phyloP scores from a whole-genome alignment of 1,140 invertebrate species.

The Oscheius sp. region DNA sequence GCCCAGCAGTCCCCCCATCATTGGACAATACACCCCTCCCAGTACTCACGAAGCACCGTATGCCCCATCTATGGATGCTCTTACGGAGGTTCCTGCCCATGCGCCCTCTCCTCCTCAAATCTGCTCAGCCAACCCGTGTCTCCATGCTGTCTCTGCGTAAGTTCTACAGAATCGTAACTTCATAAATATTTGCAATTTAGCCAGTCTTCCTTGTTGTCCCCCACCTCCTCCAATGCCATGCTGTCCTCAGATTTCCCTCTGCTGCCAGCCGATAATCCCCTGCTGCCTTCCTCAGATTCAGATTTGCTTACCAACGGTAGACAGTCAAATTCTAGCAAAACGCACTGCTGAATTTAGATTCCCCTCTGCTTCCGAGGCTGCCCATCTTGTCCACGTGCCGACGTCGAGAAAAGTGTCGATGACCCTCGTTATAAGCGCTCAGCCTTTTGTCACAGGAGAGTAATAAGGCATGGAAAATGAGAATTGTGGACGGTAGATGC shows the following conservation, averaged over 20 bases:
- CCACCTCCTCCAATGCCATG: slow-evolving; percentile 1
- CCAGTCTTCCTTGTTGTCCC: background rate
- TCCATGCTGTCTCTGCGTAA: background rate
- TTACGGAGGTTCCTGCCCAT: background rate
- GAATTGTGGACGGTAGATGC: background rate
- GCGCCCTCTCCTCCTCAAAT: background rate
- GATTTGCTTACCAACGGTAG: background rate
- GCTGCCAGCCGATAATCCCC: background rate
- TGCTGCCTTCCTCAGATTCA: background rate
- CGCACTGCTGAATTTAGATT: background rate
- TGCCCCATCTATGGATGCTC: background rate
- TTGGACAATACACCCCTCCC: too few relatives aligned
- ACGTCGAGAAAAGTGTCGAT: too few relatives aligned
- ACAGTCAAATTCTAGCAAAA: background rate
- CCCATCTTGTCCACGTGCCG: background rate
- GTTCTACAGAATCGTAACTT: background rate
- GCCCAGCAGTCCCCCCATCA: too few relatives aligned
- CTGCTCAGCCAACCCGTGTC: background rate
- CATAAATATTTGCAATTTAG: background rate
- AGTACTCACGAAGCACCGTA: background rate
- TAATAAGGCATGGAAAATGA: slow-evolving; percentile 1
- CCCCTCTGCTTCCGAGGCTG: background rate
- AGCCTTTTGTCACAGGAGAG: background rate
- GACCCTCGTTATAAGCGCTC: too few relatives aligned
- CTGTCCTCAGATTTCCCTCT: slow-evolving; percentile 1